Evolutionary conservation across 2,888 invertebrate species (phyloP).

Genomic region (Bimastos eiseni): DNA sequence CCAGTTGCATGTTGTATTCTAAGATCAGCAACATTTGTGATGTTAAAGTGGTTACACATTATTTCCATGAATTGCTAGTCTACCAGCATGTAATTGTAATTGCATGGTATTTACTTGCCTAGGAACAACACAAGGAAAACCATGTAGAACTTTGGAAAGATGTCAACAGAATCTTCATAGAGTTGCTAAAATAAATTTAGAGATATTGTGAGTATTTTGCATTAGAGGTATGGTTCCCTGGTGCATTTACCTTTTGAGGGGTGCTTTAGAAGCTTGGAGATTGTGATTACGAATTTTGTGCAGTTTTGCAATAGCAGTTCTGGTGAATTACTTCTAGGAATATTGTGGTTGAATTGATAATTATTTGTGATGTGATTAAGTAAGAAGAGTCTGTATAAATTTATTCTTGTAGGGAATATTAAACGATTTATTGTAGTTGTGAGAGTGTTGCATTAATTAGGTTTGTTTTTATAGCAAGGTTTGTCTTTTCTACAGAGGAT

Average conservation of each 20-base stretch:
- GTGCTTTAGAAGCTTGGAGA: too few species aligned
- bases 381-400: neutral
- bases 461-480: neutral
- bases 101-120: neutral
- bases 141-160: neutral
- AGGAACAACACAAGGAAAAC: neutral
- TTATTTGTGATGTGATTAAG: neutral
- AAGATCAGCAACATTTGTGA: neutral
- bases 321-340: neutral
- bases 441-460: neutral
- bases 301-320: too few species aligned
- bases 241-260: too few species aligned
- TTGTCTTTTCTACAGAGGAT: constrained; percentile 57
- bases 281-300: too few species aligned
- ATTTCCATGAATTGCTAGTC: neutral
- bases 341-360: neutral
- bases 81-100: too few species aligned
- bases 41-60: neutral
- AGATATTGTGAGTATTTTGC: too few species aligned
- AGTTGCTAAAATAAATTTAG: too few species aligned
- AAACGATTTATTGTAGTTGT: neutral
- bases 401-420: neutral
- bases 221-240: too few species aligned
- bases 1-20: neutral
- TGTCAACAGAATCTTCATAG: neutral